Conservation (phyloP, 2,888 invertebrate genomes). For the Lobophora halterata region DNA sequence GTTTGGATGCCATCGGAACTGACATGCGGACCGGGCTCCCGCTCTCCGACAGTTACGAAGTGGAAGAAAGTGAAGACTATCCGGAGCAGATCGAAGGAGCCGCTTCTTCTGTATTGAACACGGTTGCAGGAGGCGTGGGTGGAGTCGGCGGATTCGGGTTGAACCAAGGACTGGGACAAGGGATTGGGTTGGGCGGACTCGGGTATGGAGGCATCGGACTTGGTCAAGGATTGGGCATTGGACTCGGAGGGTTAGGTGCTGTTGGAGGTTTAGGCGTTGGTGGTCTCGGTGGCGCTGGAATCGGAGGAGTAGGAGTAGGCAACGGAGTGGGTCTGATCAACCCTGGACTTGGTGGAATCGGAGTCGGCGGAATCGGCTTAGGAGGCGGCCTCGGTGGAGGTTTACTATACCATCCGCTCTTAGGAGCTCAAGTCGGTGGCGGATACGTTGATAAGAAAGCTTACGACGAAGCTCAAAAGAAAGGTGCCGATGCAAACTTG, state of each 20-base stretch:
- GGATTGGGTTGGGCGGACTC: slow-evolving; percentile 35
- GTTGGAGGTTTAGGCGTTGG: slow-evolving; percentile 42
- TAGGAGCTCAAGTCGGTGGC: slow-evolving; percentile 64
- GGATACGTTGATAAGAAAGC: slow-evolving; percentile 79
- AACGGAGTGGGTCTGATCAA: slow-evolving; percentile 52
- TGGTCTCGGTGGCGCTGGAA: slow-evolving; percentile 46
- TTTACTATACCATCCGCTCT: slow-evolving; percentile 62
- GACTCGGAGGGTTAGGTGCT: slow-evolving; percentile 41
- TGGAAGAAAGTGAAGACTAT: slow-evolving; percentile 81
- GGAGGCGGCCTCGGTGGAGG: slow-evolving; percentile 52
- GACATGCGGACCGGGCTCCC: slow-evolving; percentile 61
- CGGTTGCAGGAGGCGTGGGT: slow-evolving; percentile 56
- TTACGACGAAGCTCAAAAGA: slow-evolving; percentile 80
- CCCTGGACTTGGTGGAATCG: slow-evolving; percentile 56
- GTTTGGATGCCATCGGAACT: slow-evolving; percentile 56
- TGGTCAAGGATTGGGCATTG: slow-evolving; percentile 40
- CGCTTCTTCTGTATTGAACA: slow-evolving; percentile 64
- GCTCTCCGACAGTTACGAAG: slow-evolving; percentile 76
- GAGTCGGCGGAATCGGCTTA: slow-evolving; percentile 51
- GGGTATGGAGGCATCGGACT: slow-evolving; percentile 42
- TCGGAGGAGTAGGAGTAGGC: slow-evolving; percentile 36
- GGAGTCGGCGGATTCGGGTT: slow-evolving; percentile 37
- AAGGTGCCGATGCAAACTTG: slow-evolving; percentile 76
- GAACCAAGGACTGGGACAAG: slow-evolving; percentile 35
- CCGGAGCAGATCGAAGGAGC: slow-evolving; percentile 71